Conservation (phyloP, 2,113 vertebrate genomes). For the Serilophus lunatus region DNA sequence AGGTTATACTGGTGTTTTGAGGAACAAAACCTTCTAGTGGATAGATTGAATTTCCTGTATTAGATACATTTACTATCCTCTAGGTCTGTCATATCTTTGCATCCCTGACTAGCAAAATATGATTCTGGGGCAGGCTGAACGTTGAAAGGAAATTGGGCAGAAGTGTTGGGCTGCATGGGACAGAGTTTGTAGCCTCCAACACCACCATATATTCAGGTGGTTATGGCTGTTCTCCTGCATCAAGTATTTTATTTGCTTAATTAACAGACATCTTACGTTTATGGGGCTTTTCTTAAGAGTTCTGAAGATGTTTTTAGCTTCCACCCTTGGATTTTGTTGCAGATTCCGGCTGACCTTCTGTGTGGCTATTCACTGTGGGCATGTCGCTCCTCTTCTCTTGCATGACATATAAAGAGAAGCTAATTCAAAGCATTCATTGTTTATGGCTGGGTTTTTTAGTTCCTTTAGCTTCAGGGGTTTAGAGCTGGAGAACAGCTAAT, state of each 20-base stretch:
- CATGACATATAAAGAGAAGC: conserved; percentile 64
- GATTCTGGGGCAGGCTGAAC: not conserved
- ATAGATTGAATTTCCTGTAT: not conserved
- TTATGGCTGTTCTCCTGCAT: not conserved
- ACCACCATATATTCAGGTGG: not conserved
- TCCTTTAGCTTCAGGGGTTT: conserved; percentile 72
- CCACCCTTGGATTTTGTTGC: not conserved
- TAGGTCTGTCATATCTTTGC: not conserved
- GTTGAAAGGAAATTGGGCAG: not conserved
- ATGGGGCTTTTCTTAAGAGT: not conserved
- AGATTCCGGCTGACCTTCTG: conserved; percentile 43
- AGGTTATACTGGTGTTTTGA: not conserved
- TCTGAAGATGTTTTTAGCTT: not conserved
- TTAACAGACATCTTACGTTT: not conserved
- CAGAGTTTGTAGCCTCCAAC: not conserved
- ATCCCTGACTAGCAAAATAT: not conserved
- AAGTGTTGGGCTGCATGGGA: not conserved
- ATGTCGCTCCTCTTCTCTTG: conserved; percentile 53
- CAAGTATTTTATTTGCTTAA: not conserved
- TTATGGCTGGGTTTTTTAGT: conserved; percentile 66
- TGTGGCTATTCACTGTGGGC: conserved; percentile 39
- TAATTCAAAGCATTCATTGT: conserved; percentile 76
- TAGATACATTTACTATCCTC: not conserved
- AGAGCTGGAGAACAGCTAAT: conserved; percentile 71
- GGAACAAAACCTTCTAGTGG: not conserved